These are phyloP conservation scores for Halictus ligatus DNA, from an alignment of 2,888 invertebrate species.

Conservation along the genomic window DNA sequence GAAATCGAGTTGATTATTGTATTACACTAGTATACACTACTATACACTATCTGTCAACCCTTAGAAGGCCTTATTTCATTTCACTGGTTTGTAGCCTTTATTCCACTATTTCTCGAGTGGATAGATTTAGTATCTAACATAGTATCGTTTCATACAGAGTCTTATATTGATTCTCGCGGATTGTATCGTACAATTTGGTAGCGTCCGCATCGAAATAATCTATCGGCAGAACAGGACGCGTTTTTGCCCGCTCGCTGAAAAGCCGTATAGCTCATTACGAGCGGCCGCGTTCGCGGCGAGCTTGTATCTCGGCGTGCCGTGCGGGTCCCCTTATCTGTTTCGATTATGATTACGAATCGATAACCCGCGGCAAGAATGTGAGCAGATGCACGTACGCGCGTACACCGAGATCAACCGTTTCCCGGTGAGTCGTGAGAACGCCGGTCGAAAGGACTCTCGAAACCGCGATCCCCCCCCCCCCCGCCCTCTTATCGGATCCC, in stretches of 20 bases:
- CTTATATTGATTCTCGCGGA: too few relatives aligned
- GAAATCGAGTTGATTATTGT: too few relatives aligned
- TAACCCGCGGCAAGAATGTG: constrained; percentile 62
- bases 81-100: too few relatives aligned
- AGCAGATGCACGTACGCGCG: constrained; percentile 41
- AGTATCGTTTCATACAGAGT: too few relatives aligned
- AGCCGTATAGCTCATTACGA: neutral
- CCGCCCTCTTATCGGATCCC: constrained; percentile 4
- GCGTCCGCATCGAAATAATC: neutral
- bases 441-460: constrained; percentile 7
- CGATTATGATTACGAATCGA: constrained; percentile 72
- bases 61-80: too few relatives aligned
- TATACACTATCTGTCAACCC: too few relatives aligned
- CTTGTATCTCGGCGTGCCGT: constrained; percentile 2
- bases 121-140: too few relatives aligned
- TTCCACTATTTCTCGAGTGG: too few relatives aligned
- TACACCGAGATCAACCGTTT: constrained; percentile 31
- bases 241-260: neutral
- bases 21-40: too few relatives aligned
- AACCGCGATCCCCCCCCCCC: neutral
- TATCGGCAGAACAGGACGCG: neutral
- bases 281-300: neutral
- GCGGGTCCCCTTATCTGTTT: constrained; percentile 57
- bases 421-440: constrained; percentile 18
- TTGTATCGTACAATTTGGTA: neutral